Evolutionary conservation across 64 coral and sea anemone genomes (phyloP).

Genomic region (Acropora tenuis): DNA sequence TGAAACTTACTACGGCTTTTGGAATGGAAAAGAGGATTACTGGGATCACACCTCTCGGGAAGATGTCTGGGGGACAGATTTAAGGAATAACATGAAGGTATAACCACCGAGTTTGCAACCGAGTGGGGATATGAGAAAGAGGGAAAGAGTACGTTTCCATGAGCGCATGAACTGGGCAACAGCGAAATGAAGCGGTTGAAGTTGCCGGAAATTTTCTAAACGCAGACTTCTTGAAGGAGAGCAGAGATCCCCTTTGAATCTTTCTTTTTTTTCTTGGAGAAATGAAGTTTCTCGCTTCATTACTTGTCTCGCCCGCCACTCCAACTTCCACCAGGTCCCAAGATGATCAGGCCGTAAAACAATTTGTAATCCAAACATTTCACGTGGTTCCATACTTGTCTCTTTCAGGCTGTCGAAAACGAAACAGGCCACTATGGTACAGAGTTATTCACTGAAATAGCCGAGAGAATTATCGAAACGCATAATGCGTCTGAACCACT

Average conservation of each 20-base stretch:
- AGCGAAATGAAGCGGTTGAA: no score
- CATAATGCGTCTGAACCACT: constrained; percentile 68
- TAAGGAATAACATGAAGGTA: constrained; percentile 89
- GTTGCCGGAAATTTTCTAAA: no score
- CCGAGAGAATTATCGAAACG: constrained; percentile 56
- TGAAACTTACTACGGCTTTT: constrained; percentile 91
- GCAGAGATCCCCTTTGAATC: no score
- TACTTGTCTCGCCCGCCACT: no score
- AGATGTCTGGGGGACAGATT: constrained; percentile 85
- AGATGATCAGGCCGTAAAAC: no score
- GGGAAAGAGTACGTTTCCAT: no score
- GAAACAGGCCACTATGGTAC: constrained; percentile 71
- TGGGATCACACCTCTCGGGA: constrained; percentile 85
- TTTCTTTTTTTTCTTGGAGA: no score
- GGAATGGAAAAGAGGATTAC: constrained; percentile 97
- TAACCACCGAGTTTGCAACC: background rate
- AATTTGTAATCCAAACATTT: no score
- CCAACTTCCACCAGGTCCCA: no score
- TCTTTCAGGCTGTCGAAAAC: constrained; percentile 41
- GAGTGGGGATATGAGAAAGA: background rate
- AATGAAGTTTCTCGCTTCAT: no score
- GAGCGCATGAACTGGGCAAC: no score
- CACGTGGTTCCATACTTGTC: background rate
- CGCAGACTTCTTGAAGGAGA: no score
- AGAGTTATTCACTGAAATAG: constrained; percentile 64